Evolutionary conservation across 2,113 vertebrate genomes (phyloP), one percentile per base, ranked within the genome.

Genomic region (Spizaetus ornatus): DNA sequence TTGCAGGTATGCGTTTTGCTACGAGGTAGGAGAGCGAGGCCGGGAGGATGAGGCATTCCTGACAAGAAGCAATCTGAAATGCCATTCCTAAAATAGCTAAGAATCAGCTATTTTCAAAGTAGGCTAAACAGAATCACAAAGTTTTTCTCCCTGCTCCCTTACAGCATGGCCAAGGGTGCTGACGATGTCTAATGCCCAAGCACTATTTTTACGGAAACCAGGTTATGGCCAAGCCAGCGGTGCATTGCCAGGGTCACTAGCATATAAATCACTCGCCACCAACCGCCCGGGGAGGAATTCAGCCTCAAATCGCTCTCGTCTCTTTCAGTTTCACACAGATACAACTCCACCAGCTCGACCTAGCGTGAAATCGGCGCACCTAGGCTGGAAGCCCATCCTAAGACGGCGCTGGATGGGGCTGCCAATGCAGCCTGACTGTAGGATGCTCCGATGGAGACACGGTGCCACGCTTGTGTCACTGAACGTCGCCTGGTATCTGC

Each of bases 21-120:
- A 4, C 0, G 10, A 78, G 67, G 70, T 50, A 38, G 70, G 65
- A 82, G 48, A 69, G 25, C 0, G 0, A 4, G 5, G 26, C 63
- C 0, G 0, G 73, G 80, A 92, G 40, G 70, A 93, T 27, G 50
- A 86, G 67, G 63, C 82, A 76, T 45, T 95, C 86, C 65, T 81
- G 71, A 84, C 67, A 58, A 78, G 69, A 26, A 74, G 66, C 53
- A 70, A 86, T 71, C 48, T 1, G 0, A 95, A 82, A 81, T 90
- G 40, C 73, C 86, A 65, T 95, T 95, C 89, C 87, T 95, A 73
- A 93, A 90, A 96, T 66, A 95, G 56, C 67, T 82, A 76, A 53
- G 81, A 84, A 74, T 45, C 91, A 80, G 84, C 9, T 1, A 56
- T 50, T 90, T 95, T 89, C 10, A 1, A 50, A 85, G 62, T 2